Percentiles rank a stretch among this genome's conserved stretches.
These are phyloP conservation scores for Serrognathus titanus DNA, from an alignment of 2,888 invertebrate genomes.

Conservation along the genomic window DNA sequence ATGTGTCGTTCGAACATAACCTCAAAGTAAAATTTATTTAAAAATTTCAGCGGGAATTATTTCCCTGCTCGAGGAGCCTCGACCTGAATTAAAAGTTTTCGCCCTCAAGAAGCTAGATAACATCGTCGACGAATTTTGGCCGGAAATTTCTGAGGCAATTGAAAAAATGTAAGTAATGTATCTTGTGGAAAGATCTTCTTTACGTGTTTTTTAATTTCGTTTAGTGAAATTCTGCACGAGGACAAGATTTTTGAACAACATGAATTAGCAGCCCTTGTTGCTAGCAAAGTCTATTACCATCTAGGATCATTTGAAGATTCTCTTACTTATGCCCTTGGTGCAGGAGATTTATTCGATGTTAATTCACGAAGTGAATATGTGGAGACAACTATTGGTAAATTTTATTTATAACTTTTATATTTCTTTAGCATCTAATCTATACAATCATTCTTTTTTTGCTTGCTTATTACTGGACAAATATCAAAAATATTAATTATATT, in stretches of 20 bases:
- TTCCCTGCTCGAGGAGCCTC: slow-evolving; percentile 91
- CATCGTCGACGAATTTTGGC: slow-evolving; percentile 98
- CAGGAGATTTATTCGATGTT: slow-evolving; percentile 92
- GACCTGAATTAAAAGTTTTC: slow-evolving; percentile 89
- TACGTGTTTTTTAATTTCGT: slow-evolving; percentile 22
- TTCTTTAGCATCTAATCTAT: too few species aligned
- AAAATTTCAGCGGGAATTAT: slow-evolving; percentile 77
- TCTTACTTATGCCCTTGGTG: slow-evolving; percentile 93
- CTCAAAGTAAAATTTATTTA: slow-evolving; percentile 1
- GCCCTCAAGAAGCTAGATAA: slow-evolving; percentile 88
- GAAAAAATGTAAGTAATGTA: slow-evolving; percentile 74
- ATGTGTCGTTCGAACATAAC: neutral
- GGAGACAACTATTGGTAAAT: slow-evolving; percentile 81
- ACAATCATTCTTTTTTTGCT: too few species aligned
- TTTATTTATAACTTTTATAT: too few species aligned
- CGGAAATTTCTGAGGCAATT: slow-evolving; percentile 96
- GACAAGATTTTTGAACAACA: slow-evolving; percentile 85
- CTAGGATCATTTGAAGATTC: slow-evolving; percentile 96
- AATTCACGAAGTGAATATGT: slow-evolving; percentile 93
- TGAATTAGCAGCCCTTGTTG: slow-evolving; percentile 92
- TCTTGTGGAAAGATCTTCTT: too few species aligned
- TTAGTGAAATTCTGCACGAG: slow-evolving; percentile 89
- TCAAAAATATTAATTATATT: too few species aligned
- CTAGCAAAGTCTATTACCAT: slow-evolving; percentile 98
- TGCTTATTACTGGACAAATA: too few species aligned